Evolutionary conservation across 2,888 invertebrate species (phyloP).

Genomic region (Diplolepis rosae): DNA sequence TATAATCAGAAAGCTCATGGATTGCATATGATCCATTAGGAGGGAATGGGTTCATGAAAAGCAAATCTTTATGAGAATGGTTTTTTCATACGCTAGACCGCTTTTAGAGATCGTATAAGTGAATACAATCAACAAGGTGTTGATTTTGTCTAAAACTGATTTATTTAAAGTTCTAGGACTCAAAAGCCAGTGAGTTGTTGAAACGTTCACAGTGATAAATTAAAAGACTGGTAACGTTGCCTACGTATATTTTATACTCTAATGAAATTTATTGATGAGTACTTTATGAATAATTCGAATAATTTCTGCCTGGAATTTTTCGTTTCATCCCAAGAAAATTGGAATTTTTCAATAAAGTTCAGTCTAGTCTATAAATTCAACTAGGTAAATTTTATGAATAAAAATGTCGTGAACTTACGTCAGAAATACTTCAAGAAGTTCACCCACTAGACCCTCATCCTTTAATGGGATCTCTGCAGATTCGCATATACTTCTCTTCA

Average conservation of each 20-base stretch:
- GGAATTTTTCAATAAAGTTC: background rate
- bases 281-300: background rate
- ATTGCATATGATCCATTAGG: background rate
- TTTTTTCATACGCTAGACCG: background rate
- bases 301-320: background rate
- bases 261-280: background rate
- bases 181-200: too few relatives aligned
- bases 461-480: constrained; percentile 78
- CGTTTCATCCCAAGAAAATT: background rate
- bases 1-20: background rate
- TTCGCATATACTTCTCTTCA: constrained; percentile 82
- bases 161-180: background rate
- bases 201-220: too few relatives aligned
- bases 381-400: constrained; percentile 33
- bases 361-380: background rate
- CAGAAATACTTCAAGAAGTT: constrained; percentile 72
- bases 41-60: background rate
- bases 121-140: background rate
- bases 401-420: constrained; percentile 65
- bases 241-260: background rate
- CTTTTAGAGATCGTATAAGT: background rate
- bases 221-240: too few relatives aligned
- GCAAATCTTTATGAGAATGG: background rate
- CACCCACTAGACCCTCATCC: constrained; percentile 77
- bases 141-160: background rate